A percentile compares a stretch with the other conserved stretches of the same genome.
These are phyloP conservation scores for Thera obeliscata DNA, from an alignment of 2,888 invertebrate genomes.

Conservation along the genomic window DNA sequence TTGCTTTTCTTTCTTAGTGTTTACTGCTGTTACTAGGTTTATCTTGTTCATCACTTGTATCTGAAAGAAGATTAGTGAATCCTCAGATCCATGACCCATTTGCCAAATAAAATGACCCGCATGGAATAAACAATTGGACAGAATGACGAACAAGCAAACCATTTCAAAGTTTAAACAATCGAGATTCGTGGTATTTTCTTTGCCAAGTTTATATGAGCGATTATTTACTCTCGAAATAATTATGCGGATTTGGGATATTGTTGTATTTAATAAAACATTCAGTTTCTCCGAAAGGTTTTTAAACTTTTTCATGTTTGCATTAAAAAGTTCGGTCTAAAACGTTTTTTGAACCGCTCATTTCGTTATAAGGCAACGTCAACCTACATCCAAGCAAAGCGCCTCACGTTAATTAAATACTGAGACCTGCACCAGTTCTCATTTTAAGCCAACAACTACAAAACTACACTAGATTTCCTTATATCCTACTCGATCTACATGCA, in stretches of 20 bases:
- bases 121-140: conserved; percentile 49
- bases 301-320: not conserved
- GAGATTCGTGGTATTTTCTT: conserved; percentile 31
- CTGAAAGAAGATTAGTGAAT: conserved; percentile 14
- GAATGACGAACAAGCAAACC: conserved; percentile 43
- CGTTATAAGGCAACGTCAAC: not conserved
- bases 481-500: too few species aligned
- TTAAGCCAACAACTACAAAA: not conserved
- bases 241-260: conserved; percentile 26
- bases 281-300: too few species aligned
- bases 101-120: conserved; percentile 55
- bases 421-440: not conserved
- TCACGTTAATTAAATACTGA: not conserved
- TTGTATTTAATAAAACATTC: not conserved
- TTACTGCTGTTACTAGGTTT: not conserved
- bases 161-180: conserved; percentile 53
- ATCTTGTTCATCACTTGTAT: not conserved
- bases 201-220: conserved; percentile 59
- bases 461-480: not conserved
- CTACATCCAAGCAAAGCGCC: not conserved
- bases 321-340: too few species aligned
- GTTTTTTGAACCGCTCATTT: too few species aligned
- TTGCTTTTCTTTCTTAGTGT: not conserved
- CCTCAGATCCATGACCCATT: conserved; percentile 50
- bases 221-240: conserved; percentile 47